Conservation (phyloP, 2,113 vertebrate species). For the Hiodon tergisus region DNA sequence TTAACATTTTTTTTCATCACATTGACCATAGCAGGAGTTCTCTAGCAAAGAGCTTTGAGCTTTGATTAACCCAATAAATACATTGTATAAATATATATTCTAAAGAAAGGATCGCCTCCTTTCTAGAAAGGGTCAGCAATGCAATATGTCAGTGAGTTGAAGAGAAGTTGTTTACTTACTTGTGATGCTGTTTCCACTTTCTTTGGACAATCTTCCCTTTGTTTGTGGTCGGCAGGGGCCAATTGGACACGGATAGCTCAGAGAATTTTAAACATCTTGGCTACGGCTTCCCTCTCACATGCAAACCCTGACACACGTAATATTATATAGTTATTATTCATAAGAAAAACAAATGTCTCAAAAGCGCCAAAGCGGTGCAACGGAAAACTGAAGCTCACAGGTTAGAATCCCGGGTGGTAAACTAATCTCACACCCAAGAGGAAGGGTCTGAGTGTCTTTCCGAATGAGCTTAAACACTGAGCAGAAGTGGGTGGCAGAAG, state of each 20-base stretch:
- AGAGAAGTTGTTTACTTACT: neutral
- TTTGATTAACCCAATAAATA: neutral
- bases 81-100: no score
- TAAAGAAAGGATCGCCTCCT: neutral
- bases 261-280: slow-evolving; percentile 43
- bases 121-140: slow-evolving; percentile 5
- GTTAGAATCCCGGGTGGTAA: no score
- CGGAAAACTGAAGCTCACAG: no score
- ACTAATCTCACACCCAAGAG: no score
- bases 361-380: no score
- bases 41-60: neutral
- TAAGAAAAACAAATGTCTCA: no score
- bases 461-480: no score
- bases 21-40: neutral
- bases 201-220: slow-evolving; percentile 14
- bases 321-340: neutral
- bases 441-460: no score
- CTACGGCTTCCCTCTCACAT: slow-evolving; percentile 29
- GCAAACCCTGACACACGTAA: neutral
- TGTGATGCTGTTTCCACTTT: slow-evolving; percentile 5
- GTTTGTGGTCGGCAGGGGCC: neutral
- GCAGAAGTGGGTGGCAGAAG: no score
- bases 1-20: neutral
- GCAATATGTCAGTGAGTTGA: neutral
- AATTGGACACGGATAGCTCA: slow-evolving; percentile 10